phyloP scores from a whole-genome alignment of 1,140 invertebrate genomes.

The Drosophila mauritiana region DNA sequence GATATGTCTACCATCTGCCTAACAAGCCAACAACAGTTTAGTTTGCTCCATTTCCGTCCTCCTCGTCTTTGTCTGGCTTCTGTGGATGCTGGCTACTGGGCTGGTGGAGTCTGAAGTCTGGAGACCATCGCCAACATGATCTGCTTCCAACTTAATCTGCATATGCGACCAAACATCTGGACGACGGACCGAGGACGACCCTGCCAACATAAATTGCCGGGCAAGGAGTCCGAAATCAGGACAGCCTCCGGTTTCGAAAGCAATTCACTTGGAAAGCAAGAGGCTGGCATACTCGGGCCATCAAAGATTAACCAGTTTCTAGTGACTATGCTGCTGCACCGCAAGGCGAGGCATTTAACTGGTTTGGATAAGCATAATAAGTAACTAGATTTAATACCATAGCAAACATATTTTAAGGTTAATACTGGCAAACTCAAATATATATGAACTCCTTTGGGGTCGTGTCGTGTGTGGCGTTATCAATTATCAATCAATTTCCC shows the following conservation, averaged over 20 bases:
- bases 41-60: slow-evolving; percentile 31
- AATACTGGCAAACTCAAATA: no score
- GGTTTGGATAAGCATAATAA: background rate
- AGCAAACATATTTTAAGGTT: no score
- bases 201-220: slow-evolving; percentile 37
- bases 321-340: background rate
- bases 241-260: slow-evolving; percentile 1
- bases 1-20: slow-evolving; percentile 51
- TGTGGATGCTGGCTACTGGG: background rate
- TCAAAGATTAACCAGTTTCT: background rate
- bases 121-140: slow-evolving; percentile 18
- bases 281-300: slow-evolving; percentile 4
- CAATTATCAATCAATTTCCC: slow-evolving; percentile 41
- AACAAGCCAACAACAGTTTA: slow-evolving; percentile 49
- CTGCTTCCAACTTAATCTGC: slow-evolving; percentile 43
- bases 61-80: slow-evolving; percentile 1
- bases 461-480: slow-evolving; percentile 4
- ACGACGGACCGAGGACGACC: slow-evolving; percentile 8
- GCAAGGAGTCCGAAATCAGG: slow-evolving; percentile 18
- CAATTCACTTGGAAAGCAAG: slow-evolving; percentile 7
- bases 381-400: background rate
- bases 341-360: slow-evolving; percentile 11
- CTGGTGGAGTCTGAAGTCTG: background rate
- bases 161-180: slow-evolving; percentile 46
- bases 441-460: background rate